Evolutionary conservation across 2,113 vertebrate genomes (phyloP), one percentile per base, ranked within the genome.

Genomic region (Todiramphus chloris): DNA sequence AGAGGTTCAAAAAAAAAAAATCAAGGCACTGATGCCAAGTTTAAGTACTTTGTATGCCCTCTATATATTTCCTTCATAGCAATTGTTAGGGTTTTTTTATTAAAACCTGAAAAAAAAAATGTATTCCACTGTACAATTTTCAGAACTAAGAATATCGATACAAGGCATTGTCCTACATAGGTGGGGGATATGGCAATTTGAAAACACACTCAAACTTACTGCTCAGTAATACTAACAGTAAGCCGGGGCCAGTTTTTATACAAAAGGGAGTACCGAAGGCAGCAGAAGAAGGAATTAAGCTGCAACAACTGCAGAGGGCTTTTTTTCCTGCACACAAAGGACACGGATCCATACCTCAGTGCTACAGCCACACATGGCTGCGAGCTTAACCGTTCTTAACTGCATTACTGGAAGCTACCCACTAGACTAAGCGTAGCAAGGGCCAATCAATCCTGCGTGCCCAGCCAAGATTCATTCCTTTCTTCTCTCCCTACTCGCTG

Each of bases 291-390:
- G 83, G 77, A 96, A 91, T 93, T 84, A 64, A 43, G 35, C 78
- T 85, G 83, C 72, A 93, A 50, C 80, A 92, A 95, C 81, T 91
- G 89, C 95, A 92, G 94, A 93, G 92, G 83, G 77, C 72, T 86
- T 79, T 93, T 94, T 93, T 33, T 63, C 51, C 81, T 66, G 92
- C 92, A 96, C 96, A 98, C 97, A 98, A 98, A 97, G 95, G 94
- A 96, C 89, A 96, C 53, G 51, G 86, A 94, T 93, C 95, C 91
- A 82, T 81, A 93, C 84, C 89, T 96, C 86, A 30, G 81, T 68
- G 87, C 89, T 83, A 75, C 75, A 94, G 93, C 82, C 70, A 44
- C 59, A 67, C 85, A 79, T 3, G 91, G 94, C 94, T 80, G 93
- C n/a, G 33, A 83, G 92, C 89, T 78, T 67, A 89, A 31, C 80